phyloP scores from a whole-genome alignment of 2,888 invertebrate genomes.

The Cremastobaeus sp. region DNA sequence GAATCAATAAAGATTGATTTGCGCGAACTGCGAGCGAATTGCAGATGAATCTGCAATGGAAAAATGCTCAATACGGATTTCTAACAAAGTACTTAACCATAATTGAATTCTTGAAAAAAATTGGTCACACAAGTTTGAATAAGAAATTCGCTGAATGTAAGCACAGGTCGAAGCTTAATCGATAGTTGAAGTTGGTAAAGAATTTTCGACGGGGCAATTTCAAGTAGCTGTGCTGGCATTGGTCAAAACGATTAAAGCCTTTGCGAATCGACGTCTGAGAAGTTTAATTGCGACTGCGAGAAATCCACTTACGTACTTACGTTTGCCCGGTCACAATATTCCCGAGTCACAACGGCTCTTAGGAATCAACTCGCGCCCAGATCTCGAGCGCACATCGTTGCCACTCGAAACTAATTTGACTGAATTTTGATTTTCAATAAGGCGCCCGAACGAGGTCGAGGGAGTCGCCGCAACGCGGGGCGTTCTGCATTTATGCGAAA shows the following conservation, averaged over 20 bases:
- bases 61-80: no score
- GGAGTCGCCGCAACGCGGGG: constrained; percentile 35
- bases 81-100: no score
- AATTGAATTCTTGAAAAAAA: no score
- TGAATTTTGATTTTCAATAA: constrained; percentile 78
- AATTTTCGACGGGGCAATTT: constrained; percentile 4
- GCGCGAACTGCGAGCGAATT: no score
- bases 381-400: constrained; percentile 39
- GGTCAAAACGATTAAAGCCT: constrained; percentile 56
- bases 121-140: no score
- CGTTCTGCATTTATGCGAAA: constrained; percentile 36
- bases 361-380: constrained; percentile 28
- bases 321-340: constrained; percentile 62
- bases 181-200: constrained; percentile 16
- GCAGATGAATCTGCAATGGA: no score
- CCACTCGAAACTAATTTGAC: constrained; percentile 70
- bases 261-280: constrained; percentile 64
- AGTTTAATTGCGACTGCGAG: constrained; percentile 68
- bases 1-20: no score
- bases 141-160: no score
- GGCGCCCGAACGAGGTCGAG: constrained; percentile 61
- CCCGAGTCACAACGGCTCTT: constrained; percentile 47
- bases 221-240: constrained; percentile 17
- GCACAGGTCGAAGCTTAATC: no score
- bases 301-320: constrained; percentile 66